Evolutionary conservation across 2,113 vertebrate species (phyloP), one percentile per base, ranked within the genome.

Genomic region (Canis aureus): DNA sequence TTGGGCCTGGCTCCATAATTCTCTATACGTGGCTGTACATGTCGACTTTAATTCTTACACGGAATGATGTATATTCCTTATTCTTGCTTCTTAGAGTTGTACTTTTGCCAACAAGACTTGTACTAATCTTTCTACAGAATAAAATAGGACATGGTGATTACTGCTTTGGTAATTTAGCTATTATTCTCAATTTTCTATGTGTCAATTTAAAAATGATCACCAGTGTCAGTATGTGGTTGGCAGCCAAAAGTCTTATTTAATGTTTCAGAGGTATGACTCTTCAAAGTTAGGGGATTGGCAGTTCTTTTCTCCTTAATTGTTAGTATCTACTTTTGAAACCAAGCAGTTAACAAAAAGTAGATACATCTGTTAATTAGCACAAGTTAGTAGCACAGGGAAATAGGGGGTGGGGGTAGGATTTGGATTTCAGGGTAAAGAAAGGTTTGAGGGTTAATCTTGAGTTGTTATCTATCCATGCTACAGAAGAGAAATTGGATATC

Each of bases 51-150:
- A 97, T 97, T 91, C 89, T 91, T 55, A 93, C 55, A 59, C 20
- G 9, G n/a, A 49, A 13, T 95, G 88, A 96, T 93, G 27, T 82
- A 97, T 94, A 79, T 49, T 92, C 59, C 49, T 78, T 89, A 76
- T 79, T 97, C 88, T 89, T 85, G 64, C 82, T 97, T 96, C 95
- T 93, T 85, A 92, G 57, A 89, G 17, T 62, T 96, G 91, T 82
- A 94, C 55, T 93, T 96, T 94, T 97, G 95, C 95, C 97, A 98
- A 92, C 20, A 95, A 85, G 88, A 96, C 91, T 98, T 98, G 93
- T 89, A 97, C 91, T 93, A 71, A 96, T 95, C 55, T 83, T 96
- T 97, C 80, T 82, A 59, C 10, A 43, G 69, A 64, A 96, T 79
- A 93, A 96, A 96, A 94, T 90, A 64, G 43, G 89, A 89, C 64